Conservation (phyloP, 2,888 invertebrate genomes). For the Cylloceria caligata region DNA sequence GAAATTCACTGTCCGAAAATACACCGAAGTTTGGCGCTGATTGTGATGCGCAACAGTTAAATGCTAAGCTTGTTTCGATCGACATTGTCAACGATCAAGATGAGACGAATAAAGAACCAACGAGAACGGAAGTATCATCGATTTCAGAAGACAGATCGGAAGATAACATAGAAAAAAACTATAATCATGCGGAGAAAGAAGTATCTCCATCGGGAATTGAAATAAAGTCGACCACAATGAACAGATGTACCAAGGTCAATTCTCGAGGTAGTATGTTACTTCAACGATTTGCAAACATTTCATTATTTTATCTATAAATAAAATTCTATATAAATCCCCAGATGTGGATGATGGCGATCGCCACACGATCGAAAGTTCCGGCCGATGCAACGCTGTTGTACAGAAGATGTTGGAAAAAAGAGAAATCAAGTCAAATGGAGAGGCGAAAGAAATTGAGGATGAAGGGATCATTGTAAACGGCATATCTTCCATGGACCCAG, state of each 20-base stretch:
- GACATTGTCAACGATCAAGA: conserved; percentile 51
- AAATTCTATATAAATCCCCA: not conserved
- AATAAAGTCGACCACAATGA: conserved; percentile 20
- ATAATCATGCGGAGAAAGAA: not conserved
- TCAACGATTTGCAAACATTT: conserved; percentile 1
- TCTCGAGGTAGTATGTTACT: conserved; percentile 51
- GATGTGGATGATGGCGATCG: conserved; percentile 1
- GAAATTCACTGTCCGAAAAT: conserved; percentile 60
- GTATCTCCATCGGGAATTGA: conserved; percentile 4
- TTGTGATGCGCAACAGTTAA: conserved; percentile 45
- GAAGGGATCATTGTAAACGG: conserved; percentile 2
- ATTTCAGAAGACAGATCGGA: conserved; percentile 15
- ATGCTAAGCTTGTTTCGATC: conserved; percentile 64
- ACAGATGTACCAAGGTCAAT: conserved; percentile 49
- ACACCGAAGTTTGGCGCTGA: not conserved
- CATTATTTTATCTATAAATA: conserved; percentile 12
- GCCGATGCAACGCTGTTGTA: not conserved
- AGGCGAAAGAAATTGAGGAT: not conserved
- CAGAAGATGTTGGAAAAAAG: conserved; percentile 1
- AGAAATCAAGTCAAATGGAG: conserved; percentile 15
- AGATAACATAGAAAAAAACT: conserved; percentile 9
- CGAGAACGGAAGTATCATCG: not conserved
- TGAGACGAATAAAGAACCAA: conserved; percentile 24
- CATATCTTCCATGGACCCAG: not conserved
- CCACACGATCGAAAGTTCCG: conserved; percentile 8